Percentiles rank a stretch among this genome's conserved stretches.
Conservation (phyloP, 2,888 invertebrate species). For the Sphaerophoria taeniata region DNA sequence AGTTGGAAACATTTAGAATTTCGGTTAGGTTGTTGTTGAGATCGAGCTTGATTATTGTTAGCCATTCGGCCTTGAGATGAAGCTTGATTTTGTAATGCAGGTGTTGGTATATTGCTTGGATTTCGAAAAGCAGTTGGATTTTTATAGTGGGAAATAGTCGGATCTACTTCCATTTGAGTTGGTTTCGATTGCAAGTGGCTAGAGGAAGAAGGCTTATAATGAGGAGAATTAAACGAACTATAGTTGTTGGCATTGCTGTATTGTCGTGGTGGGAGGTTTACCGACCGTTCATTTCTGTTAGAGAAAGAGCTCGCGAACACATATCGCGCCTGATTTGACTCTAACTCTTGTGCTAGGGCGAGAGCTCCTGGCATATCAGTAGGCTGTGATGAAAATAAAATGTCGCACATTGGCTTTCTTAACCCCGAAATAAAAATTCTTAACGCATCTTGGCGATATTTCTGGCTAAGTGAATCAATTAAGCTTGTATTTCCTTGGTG, state of each 20-base stretch:
- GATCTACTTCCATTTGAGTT: too few relatives aligned
- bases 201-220: not conserved
- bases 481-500: conserved; percentile 46
- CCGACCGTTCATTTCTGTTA: not conserved
- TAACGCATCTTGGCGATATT: conserved; percentile 65
- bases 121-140: too few relatives aligned
- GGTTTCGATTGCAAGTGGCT: too few relatives aligned
- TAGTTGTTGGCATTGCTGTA: too few relatives aligned
- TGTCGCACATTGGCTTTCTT: too few relatives aligned
- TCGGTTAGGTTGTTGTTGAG: not conserved
- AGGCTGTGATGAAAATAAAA: conserved; percentile 57
- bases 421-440: too few relatives aligned
- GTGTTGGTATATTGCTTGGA: not conserved
- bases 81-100: too few relatives aligned
- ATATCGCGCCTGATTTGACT: conserved; percentile 50
- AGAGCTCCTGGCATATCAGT: conserved; percentile 53
- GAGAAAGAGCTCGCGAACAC: conserved; percentile 35
- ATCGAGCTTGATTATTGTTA: not conserved
- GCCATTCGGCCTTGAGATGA: not conserved
- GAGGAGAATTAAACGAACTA: not conserved
- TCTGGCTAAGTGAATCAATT: conserved; percentile 63
- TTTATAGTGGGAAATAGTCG: too few relatives aligned
- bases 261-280: not conserved
- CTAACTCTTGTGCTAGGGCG: too few relatives aligned
- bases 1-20: not conserved